Evolutionary conservation across 2,113 vertebrate genomes (phyloP), one percentile per base, ranked within the genome.

Genomic region (Oxyura jamaicensis): DNA sequence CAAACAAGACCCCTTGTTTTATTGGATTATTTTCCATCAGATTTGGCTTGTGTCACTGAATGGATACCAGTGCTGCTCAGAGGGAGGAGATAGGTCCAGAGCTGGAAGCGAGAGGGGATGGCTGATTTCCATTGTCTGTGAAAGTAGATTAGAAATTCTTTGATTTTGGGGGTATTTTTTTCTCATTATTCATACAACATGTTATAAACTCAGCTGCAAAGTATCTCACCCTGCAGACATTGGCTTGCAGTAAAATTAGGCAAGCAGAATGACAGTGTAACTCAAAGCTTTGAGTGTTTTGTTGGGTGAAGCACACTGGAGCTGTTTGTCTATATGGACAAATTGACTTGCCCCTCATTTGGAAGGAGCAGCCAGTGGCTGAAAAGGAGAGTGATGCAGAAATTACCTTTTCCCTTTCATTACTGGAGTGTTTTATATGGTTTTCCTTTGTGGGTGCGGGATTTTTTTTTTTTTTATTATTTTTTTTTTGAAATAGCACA

Each of bases 1-100:
- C 11, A 77, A 82, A 81, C n/a, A 11, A 55, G 10, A 2, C 20
- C 6, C 3, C 19, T 78, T 69, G 17, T 3, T 48, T 52, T 83
- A 33, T 66, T 58, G 16, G 6, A 10, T 10, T 44, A n/a, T 81
- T 86, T 83, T 89, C 31, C 44, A 67, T 21, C 12, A n/a, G 46
- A 66, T 63, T 60, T 8, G 8, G 22, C 1, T 5, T 0, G 0
- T 74, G 36, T 86, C 1, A 2, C 41, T 83, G 55, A 41, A n/a
- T 28, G 21, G 15, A 2, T 76, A 26, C 11, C 22, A 31, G 29
- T 48, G 13, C 23, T 62, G 28, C 14, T 53, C 46, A 58, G 81
- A 91, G 60, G 31, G 60, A 71, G 65, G 36, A 75, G 60, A 25
- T 28, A 50, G 50, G 46, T 46, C 52, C 65, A 63, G 69, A 65